Conservation (phyloP, 2,797 vertebrate genomes). For the Syncerus caffer region DNA sequence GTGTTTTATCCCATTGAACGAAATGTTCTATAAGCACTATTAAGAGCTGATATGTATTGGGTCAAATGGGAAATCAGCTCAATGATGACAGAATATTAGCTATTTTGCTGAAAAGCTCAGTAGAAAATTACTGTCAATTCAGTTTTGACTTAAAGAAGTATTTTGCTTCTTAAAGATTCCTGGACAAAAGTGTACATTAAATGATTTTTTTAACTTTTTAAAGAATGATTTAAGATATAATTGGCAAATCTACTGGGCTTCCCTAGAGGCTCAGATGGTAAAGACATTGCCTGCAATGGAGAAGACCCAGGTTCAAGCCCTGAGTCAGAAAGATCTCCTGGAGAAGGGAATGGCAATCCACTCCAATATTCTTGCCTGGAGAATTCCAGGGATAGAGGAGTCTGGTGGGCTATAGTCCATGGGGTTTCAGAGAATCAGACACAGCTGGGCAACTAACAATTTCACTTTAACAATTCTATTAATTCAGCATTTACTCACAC, state of each 20-base stretch:
- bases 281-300: not conserved
- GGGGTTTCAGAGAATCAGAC: not conserved
- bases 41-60: not conserved
- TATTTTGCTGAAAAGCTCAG: not conserved
- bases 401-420: not conserved
- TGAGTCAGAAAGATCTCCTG: not conserved
- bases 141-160: not conserved
- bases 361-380: not conserved
- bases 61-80: not conserved
- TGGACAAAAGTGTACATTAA: not conserved
- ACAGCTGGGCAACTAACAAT: not conserved
- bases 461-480: not conserved
- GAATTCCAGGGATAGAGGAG: not conserved
- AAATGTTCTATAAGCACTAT: slow-evolving; percentile 10
- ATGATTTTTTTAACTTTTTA: not conserved
- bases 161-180: not conserved
- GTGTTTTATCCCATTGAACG: not conserved
- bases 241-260: not conserved
- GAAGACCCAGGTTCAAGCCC: not conserved
- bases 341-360: not conserved
- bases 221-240: not conserved
- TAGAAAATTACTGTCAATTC: not conserved
- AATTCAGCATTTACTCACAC: not conserved
- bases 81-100: not conserved
- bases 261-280: not conserved